A percentile compares a stretch with the other conserved stretches of the same genome.
Conservation (phyloP, 2,113 vertebrate genomes). For the Prinia subflava region DNA sequence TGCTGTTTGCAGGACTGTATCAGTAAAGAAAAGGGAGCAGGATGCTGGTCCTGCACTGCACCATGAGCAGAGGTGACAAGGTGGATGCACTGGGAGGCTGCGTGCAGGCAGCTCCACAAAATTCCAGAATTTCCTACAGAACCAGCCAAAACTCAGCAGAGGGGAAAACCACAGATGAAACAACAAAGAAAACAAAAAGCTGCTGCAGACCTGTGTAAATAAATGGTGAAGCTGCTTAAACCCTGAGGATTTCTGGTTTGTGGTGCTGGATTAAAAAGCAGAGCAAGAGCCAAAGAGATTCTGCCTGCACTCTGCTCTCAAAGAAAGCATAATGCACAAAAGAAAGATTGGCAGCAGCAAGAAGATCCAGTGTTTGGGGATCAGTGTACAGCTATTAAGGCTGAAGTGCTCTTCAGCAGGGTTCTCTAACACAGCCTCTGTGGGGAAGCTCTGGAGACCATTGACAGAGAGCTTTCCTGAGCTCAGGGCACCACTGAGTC, state of each 20-base stretch:
- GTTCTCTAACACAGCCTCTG: not conserved
- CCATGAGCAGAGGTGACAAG: not conserved
- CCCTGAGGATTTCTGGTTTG: not conserved
- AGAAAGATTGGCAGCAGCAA: not conserved
- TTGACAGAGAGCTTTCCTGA: not conserved
- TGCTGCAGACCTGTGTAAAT: not conserved
- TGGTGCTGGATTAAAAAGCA: not conserved
- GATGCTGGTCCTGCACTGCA: no score
- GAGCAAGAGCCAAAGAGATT: not conserved
- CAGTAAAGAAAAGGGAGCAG: not conserved
- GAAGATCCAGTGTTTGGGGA: not conserved
- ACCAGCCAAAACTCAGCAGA: not conserved
- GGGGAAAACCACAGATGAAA: not conserved
- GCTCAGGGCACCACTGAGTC: not conserved
- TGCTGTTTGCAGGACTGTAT: not conserved
- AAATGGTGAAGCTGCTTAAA: slow-evolving; percentile 15
- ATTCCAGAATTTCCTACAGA: not conserved
- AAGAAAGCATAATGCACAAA: not conserved
- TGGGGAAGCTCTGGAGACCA: not conserved
- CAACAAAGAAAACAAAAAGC: slow-evolving; percentile 22
- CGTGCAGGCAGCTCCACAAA: not conserved
- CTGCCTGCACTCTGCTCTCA: not conserved
- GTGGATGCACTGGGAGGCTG: not conserved
- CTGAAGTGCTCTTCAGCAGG: not conserved
- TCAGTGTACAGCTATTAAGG: not conserved